phyloP scores from a whole-genome alignment of 2,113 vertebrate genomes.

The Sigmodon hispidus region DNA sequence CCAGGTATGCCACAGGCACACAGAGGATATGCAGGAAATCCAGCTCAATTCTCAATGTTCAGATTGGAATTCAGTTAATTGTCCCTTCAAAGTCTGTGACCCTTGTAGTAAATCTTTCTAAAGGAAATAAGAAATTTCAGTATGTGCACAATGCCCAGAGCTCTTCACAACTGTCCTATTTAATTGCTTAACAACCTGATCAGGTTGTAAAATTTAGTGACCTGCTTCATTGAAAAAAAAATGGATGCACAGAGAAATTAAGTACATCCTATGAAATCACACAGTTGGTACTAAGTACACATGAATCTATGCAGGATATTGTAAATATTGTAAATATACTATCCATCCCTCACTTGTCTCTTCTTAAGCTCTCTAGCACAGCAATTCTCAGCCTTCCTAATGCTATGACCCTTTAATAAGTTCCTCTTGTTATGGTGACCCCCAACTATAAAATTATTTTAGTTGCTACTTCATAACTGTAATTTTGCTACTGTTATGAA shows the following conservation, averaged over 20 bases:
- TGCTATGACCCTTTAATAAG: background rate
- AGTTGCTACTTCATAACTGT: background rate
- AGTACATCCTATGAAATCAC: background rate
- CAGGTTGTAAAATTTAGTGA: background rate
- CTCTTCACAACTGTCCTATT: background rate
- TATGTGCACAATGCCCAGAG: background rate
- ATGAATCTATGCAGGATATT: background rate
- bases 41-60: background rate
- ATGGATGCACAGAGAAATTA: background rate
- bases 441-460: background rate
- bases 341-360: background rate
- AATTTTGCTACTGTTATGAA: background rate
- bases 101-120: background rate
- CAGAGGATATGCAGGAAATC: background rate
- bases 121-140: background rate
- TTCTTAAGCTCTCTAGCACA: background rate
- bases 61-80: background rate
- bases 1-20: background rate
- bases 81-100: background rate
- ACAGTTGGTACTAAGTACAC: background rate
- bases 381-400: too few species aligned
- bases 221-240: background rate
- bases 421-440: background rate
- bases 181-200: background rate
- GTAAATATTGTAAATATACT: background rate